These are phyloP conservation scores for Ivindomyrus marchei DNA, from an alignment of 2,113 vertebrate species.

Conservation along the genomic window DNA sequence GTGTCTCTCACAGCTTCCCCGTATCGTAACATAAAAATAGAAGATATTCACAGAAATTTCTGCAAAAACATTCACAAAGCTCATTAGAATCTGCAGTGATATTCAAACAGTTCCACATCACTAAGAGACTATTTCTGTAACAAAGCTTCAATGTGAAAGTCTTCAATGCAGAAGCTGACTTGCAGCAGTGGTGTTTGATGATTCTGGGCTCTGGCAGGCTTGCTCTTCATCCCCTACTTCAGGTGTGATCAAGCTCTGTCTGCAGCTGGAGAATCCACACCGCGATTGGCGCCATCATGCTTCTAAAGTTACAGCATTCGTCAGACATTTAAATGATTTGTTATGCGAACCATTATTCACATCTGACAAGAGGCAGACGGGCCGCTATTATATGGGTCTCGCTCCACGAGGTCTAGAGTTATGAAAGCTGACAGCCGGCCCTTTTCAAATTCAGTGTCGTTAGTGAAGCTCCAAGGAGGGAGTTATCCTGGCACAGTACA, in stretches of 20 bases:
- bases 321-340: slow-evolving; percentile 53
- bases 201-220: background rate
- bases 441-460: slow-evolving; percentile 36
- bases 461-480: slow-evolving; percentile 28
- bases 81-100: background rate
- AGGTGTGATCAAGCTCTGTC: slow-evolving; percentile 20
- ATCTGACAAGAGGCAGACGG: slow-evolving; percentile 54
- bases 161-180: background rate
- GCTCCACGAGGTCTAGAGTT: slow-evolving; percentile 40
- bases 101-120: background rate
- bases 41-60: background rate
- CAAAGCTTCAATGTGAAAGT: background rate
- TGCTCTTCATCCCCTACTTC: background rate
- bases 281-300: slow-evolving; percentile 27
- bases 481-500: background rate
- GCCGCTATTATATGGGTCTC: slow-evolving; percentile 58
- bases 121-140: slow-evolving; percentile 1
- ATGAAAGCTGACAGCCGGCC: slow-evolving; percentile 63
- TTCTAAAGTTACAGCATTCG: slow-evolving; percentile 36
- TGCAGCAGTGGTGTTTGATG: background rate
- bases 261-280: slow-evolving; percentile 27
- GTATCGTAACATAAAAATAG: background rate
- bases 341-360: slow-evolving; percentile 60
- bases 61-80: background rate
- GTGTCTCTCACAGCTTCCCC: background rate